Conservation (phyloP, 2,113 vertebrate species). For the Sphaerodactylus townsendi region DNA sequence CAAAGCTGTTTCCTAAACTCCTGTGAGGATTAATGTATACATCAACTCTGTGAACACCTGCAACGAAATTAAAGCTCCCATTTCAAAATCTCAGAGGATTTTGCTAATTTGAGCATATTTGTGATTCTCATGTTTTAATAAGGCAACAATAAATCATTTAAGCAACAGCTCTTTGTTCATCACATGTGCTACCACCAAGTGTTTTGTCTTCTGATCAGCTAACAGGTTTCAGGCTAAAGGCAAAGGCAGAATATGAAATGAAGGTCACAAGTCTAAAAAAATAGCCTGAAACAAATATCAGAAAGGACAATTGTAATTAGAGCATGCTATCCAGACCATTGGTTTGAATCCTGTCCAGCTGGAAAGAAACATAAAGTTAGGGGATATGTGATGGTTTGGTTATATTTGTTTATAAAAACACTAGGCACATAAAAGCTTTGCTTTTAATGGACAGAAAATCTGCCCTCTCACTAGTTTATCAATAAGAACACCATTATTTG, state of each 20-base stretch:
- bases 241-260: constrained; percentile 25
- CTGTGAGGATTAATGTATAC: not conserved
- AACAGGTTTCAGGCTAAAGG: constrained; percentile 19
- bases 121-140: constrained; percentile 24
- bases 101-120: constrained; percentile 2
- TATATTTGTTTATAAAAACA: not conserved
- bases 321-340: constrained; percentile 38
- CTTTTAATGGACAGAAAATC: constrained; percentile 8
- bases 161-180: constrained; percentile 33
- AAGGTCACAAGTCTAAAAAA: constrained; percentile 24
- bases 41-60: constrained; percentile 11
- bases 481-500: constrained; percentile 17
- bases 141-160: constrained; percentile 23
- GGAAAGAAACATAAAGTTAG: constrained; percentile 30
- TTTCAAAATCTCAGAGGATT: constrained; percentile 9
- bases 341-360: constrained; percentile 25
- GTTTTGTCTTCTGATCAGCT: not conserved
- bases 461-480: not conserved
- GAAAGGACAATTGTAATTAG: constrained; percentile 32
- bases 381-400: not conserved
- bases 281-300: not conserved
- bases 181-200: constrained; percentile 2
- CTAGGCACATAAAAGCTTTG: constrained; percentile 26
- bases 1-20: constrained; percentile 27
- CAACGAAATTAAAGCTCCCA: constrained; percentile 26